Base-by-base conservation (phyloP, 2,797 vertebrate species). In the Sebastes miniatus region DNA sequence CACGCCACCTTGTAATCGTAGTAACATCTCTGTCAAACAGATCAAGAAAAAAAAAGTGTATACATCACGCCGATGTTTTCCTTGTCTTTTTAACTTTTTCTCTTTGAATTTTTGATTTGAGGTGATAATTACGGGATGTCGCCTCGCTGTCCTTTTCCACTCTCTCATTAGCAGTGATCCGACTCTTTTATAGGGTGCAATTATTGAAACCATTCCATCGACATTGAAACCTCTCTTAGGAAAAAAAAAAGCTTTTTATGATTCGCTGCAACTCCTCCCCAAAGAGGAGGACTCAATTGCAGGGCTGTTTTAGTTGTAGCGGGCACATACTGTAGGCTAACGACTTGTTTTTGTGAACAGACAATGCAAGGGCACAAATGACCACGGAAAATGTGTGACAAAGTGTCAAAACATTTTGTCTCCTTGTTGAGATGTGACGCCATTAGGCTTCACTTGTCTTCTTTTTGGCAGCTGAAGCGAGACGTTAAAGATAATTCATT, bases 51-150 rank as follows among this genome's bases (percentile, higher is more conserved):
- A 18, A 69, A 69, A 73, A 7, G 10, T 39, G 27, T 69, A 76
- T 57, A 72, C 39, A 80, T 73, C 57, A 72, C 34, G 20, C 24
- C 79, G 29, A 65, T 76, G 20, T 65, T 77, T 82, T 71, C 2
- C 77, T 79, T 69, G 24, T 61, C 13, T 24, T 80, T 52, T 52
- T 52, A 52, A 52, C 47, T 52, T 52, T 52, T 52, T 52, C 47
- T 52, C 62, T 83, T 76, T 73, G 59, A 89, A 74, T 73, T 80
- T 85, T 80, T 36, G 64, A 87, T 88, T 87, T 88, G 87, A 93
- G 81, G 80, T 87, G 90, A 92, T 92, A 91, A 93, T 93, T 92
- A 90, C 43, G 66, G 88, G 87, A 91, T 93, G 89, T 93, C 81
- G 12, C 79, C 59, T 74, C 20, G 59, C 85, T 88, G 83, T 92